Percentiles rank a stretch among this genome's conserved stretches.
phyloP scores from a whole-genome alignment of 2,113 vertebrate species.

The Falcunculus frontatus region DNA sequence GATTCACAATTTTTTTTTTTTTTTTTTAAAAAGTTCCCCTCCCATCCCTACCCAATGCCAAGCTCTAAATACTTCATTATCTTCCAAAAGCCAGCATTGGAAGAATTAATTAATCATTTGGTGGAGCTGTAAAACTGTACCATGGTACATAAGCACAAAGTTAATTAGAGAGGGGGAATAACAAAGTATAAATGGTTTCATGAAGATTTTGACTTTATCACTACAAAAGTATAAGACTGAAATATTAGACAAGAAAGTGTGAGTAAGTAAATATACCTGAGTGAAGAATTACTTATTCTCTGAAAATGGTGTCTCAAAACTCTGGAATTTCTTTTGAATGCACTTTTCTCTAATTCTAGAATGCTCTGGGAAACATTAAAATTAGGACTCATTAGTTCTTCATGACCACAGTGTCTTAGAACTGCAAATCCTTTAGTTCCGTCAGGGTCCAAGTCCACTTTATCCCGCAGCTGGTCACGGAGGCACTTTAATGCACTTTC shows the following conservation, averaged over 20 bases:
- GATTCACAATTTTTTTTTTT: background rate
- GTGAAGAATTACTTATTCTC: background rate
- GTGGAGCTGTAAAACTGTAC: background rate
- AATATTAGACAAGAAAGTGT: background rate
- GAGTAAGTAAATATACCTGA: background rate
- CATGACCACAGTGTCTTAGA: accelerated
- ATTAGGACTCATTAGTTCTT: background rate
- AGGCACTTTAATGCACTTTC: background rate
- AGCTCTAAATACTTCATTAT: background rate
- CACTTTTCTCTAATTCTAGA: background rate
- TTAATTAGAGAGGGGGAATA: background rate
- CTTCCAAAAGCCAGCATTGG: background rate
- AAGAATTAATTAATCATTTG: background rate
- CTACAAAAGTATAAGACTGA: background rate
- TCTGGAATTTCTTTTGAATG: background rate
- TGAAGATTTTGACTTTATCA: background rate
- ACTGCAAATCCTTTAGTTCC: background rate
- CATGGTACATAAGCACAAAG: background rate
- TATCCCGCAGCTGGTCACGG: background rate
- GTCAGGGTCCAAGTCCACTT: background rate
- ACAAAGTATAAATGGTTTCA: background rate
- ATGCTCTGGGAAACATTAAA: background rate
- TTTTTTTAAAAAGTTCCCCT: background rate
- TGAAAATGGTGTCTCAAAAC: background rate
- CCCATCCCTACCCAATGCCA: background rate